Evolutionary conservation across 2,797 vertebrate genomes (phyloP).

Genomic region (Periophthalmus magnuspinnatus): DNA sequence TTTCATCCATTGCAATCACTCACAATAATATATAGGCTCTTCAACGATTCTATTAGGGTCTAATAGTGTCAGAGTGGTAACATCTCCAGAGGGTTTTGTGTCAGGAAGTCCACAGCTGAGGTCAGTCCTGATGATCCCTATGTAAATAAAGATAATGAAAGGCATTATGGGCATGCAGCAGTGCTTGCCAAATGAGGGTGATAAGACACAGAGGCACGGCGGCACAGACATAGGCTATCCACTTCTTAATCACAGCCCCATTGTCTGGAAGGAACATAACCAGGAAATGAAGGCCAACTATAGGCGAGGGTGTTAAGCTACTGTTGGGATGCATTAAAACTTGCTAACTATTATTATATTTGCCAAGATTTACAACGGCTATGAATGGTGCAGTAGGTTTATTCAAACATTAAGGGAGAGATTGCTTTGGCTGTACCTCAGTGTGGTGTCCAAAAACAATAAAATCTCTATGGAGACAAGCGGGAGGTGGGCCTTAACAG

Average conservation of each 20-base stretch:
- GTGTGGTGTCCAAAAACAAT: too few relatives aligned
- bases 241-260: slow-evolving; percentile 43
- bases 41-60: slow-evolving; percentile 27
- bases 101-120: slow-evolving; percentile 13
- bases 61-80: slow-evolving; percentile 19
- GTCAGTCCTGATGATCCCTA: slow-evolving; percentile 18
- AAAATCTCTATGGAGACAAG: too few relatives aligned
- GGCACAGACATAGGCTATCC: slow-evolving; percentile 14
- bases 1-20: slow-evolving; percentile 29
- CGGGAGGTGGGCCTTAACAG: too few relatives aligned
- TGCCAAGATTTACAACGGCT: not conserved
- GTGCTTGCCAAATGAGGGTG: slow-evolving; percentile 37
- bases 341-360: not conserved
- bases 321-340: slow-evolving; percentile 2
- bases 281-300: slow-evolving; percentile 20
- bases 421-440: too few relatives aligned
- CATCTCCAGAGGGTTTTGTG: slow-evolving; percentile 24
- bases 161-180: slow-evolving; percentile 36
- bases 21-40: slow-evolving; percentile 9
- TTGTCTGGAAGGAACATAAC: slow-evolving; percentile 39
- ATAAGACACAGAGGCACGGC: slow-evolving; percentile 22
- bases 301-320: slow-evolving; percentile 5
- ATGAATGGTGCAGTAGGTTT: not conserved
- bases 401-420: not conserved
- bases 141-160: slow-evolving; percentile 27